Evolutionary conservation across 2,888 invertebrate genomes (phyloP).

Genomic region (Leucozona laternaria): DNA sequence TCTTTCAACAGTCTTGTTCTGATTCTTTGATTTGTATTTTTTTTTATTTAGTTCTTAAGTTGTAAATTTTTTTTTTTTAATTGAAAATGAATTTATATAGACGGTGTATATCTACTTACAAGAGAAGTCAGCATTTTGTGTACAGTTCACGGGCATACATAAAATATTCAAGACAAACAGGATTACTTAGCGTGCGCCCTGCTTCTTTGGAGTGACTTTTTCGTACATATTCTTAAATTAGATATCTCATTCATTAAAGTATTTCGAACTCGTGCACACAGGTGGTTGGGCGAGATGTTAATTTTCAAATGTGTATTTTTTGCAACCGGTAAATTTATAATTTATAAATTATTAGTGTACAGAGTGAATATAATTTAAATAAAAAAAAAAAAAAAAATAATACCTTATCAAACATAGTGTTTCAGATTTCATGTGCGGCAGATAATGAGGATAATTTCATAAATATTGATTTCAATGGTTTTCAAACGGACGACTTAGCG

Average conservation of each 20-base stretch:
- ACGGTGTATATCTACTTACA: not conserved
- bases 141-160: not conserved
- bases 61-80: conserved; percentile 18
- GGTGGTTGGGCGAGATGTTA: not conserved
- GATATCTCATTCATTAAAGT: conserved; percentile 27
- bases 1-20: conserved; percentile 7
- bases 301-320: conserved; percentile 30
- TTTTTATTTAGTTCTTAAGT: conserved; percentile 3
- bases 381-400: not conserved
- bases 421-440: conserved; percentile 17
- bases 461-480: conserved; percentile 14
- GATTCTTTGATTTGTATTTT: not conserved
- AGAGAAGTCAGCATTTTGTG: not conserved
- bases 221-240: not conserved
- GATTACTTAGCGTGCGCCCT: conserved; percentile 3
- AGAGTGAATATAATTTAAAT: not conserved
- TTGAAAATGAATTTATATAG: not conserved
- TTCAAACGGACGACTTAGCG: conserved; percentile 2
- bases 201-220: not conserved
- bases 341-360: not conserved
- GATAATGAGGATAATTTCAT: not conserved
- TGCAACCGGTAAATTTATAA: conserved; percentile 12
- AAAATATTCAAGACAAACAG: conserved; percentile 16
- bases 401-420: not conserved
- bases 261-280: not conserved